Evolutionary conservation across 2,113 vertebrate species (phyloP), one percentile per base, ranked within the genome.

Genomic region (Nyctereutes procyonoides): DNA sequence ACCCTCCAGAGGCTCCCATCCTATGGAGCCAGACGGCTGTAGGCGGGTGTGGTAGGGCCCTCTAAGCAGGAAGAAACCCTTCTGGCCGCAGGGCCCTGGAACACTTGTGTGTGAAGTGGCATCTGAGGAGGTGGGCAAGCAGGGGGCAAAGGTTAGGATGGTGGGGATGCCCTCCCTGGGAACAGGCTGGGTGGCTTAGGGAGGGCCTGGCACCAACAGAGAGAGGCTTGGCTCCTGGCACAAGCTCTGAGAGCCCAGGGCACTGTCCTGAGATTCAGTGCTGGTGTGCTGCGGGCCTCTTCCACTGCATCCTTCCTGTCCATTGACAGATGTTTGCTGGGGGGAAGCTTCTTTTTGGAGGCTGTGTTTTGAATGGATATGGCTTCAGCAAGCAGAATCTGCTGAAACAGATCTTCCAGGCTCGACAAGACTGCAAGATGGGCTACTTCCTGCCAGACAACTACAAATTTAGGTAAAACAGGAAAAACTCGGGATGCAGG

Each of bases 401-500:
- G 53, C 95, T 98, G 53, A 98, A 98, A 53, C 96, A 97, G 71
- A 96, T 96, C 58, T 88, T 93, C 87, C 95, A 80, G 94, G 95
- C 97, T 58, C 74, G 13, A 38, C 93, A 94, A 3, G 88, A 96
- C 71, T 98, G 84, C 83, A 58, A 93, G 85, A 97, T 93, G 97
- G 98, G 96, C 48, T 96, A 85, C 96, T 98, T 98, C 98, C 98
- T 98, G 93, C 97, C 96, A 5, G 93, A 96, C 5, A 65, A 93
- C 96, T 98, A 97, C 94, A 98, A 98, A 88, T 98, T 98, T 84
- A 96, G 96, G 98, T 98, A 84, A 96, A 88, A 71, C 20, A 55
- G 81, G 85, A 97, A 96, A 48, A 2, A 10, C 16, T 28, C 1
- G 28, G 32, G 67, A 8, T 14, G 71, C 65, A 84, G 76, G 53